Percentiles rank a stretch among this genome's conserved stretches.
phyloP scores from a whole-genome alignment of 2,797 vertebrate species.

The Malacoctenus gilli region DNA sequence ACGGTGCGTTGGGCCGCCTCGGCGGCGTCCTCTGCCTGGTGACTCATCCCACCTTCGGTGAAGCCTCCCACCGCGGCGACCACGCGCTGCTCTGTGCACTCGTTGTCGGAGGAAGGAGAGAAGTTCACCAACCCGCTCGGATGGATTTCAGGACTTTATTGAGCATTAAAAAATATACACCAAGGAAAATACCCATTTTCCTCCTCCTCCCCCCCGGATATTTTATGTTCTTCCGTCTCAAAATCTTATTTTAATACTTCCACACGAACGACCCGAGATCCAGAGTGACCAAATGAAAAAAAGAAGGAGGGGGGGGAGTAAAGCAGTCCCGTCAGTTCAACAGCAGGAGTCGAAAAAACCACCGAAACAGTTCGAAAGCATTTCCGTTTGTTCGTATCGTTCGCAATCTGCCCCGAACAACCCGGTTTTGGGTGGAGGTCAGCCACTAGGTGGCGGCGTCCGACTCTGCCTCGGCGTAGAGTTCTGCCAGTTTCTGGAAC shows the following conservation, averaged over 20 bases:
- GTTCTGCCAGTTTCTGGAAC: constrained; percentile 95
- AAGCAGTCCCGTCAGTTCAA: constrained; percentile 87
- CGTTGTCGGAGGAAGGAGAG: constrained; percentile 53
- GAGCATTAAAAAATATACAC: constrained; percentile 97
- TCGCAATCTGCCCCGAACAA: constrained; percentile 65
- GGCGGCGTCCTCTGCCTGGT: constrained; percentile 25
- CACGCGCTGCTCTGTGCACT: constrained; percentile 15
- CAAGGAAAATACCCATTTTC: constrained; percentile 88
- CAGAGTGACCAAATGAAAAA: constrained; percentile 78
- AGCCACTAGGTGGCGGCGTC: constrained; percentile 88
- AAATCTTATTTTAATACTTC: constrained; percentile 81
- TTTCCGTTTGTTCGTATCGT: constrained; percentile 60
- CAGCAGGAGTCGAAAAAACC: constrained; percentile 81
- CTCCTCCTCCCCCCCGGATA: constrained; percentile 74
- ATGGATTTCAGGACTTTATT: constrained; percentile 92
- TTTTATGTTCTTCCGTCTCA: constrained; percentile 78
- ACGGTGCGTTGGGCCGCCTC: constrained; percentile 24
- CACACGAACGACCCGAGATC: constrained; percentile 84
- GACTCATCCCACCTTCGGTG: constrained; percentile 29
- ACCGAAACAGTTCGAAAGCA: constrained; percentile 78
- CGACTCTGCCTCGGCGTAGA: constrained; percentile 90
- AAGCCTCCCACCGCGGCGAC: constrained; percentile 32
- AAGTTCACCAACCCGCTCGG: constrained; percentile 84
- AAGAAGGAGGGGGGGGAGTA: constrained; percentile 65
- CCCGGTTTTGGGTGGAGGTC: constrained; percentile 60